These are phyloP conservation scores for Drosophila borborema DNA, from an alignment of 2,888 invertebrate species.

Conservation along the genomic window DNA sequence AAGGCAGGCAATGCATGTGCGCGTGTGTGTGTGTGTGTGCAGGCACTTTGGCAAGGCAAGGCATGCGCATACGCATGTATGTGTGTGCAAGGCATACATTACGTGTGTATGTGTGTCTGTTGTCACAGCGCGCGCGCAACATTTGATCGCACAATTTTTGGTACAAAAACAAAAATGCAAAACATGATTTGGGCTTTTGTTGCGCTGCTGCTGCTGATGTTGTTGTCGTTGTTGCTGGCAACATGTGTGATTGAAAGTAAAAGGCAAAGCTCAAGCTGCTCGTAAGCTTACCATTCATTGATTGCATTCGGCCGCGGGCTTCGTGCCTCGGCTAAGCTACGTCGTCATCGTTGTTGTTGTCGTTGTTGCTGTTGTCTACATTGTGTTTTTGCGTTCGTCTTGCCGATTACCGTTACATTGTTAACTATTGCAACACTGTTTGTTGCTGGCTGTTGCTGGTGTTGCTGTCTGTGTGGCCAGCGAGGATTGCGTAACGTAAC, in stretches of 20 bases:
- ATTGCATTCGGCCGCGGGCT: constrained; percentile 53
- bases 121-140: constrained; percentile 49
- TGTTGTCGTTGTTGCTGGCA: constrained; percentile 40
- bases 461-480: constrained; percentile 28
- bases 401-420: constrained; percentile 74
- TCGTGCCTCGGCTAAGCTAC: constrained; percentile 23
- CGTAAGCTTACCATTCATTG: constrained; percentile 75
- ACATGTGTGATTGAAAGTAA: constrained; percentile 82
- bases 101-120: constrained; percentile 27
- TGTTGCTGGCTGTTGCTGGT: constrained; percentile 21
- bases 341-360: constrained; percentile 1
- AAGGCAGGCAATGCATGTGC: background rate
- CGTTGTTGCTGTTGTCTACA: background rate
- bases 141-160: constrained; percentile 45
- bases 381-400: constrained; percentile 39
- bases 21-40: background rate
- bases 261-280: constrained; percentile 74
- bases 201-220: constrained; percentile 12
- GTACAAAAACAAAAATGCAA: constrained; percentile 62
- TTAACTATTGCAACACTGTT: constrained; percentile 77
- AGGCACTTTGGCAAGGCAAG: background rate
- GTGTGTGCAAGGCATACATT: background rate
- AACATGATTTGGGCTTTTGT: constrained; percentile 58
- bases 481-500: constrained; percentile 46
- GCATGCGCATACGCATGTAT: background rate